phyloP scores from a whole-genome alignment of 2,888 invertebrate genomes.

The Melinopterus prodromus region DNA sequence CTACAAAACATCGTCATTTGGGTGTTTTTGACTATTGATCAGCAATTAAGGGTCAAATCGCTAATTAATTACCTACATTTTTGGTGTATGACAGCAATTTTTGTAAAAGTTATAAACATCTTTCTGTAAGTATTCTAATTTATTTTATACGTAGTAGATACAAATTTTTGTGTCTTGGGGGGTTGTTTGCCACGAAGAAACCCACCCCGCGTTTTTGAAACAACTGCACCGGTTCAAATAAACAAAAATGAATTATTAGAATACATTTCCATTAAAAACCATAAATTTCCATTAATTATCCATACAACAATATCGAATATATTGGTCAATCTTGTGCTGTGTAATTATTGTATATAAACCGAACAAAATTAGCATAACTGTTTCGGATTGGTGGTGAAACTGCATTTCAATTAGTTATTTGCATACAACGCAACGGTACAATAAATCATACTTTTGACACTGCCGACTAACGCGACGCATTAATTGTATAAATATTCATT shows the following conservation, averaged over 20 bases:
- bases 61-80: too few relatives aligned
- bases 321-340: not conserved
- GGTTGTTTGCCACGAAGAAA: too few relatives aligned
- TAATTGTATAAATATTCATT: slow-evolving; percentile 4
- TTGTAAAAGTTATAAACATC: too few relatives aligned
- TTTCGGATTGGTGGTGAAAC: not conserved
- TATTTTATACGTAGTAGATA: too few relatives aligned
- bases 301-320: not conserved
- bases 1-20: too few relatives aligned
- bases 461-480: not conserved
- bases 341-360: not conserved
- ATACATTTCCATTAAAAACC: not conserved
- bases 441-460: not conserved
- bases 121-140: too few relatives aligned
- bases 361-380: slow-evolving; percentile 4
- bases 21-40: too few relatives aligned
- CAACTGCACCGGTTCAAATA: too few relatives aligned
- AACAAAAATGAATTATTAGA: not conserved
- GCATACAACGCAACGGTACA: not conserved
- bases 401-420: not conserved
- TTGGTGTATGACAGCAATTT: too few relatives aligned
- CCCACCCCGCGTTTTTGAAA: too few relatives aligned
- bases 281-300: not conserved
- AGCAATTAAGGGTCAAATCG: too few relatives aligned
- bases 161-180: too few relatives aligned